Evolutionary conservation across 2,797 vertebrate species (phyloP), one percentile per base, ranked within the genome.

Genomic region (Hyperoplus immaculatus): DNA sequence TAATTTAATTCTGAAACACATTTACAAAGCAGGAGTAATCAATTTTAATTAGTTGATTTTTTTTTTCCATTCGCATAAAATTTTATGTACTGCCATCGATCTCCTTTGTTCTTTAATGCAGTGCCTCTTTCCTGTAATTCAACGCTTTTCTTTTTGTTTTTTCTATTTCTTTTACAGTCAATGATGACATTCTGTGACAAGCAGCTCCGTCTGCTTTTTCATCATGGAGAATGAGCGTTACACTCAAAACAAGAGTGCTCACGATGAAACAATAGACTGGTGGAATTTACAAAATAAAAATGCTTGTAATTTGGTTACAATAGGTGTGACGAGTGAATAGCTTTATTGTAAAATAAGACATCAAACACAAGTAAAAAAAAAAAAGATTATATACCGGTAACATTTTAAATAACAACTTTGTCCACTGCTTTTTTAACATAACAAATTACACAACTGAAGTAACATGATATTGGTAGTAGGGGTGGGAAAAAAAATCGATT

Each of bases 1-100:
- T 96, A 96, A 96, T 96, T 96, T 95, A 96, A 96, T 96, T 96
- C 95, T 94, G 94, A 95, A 96, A 96, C 95, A 96, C 95, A 96
- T 96, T 96, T 96, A 96, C 95, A 95, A 96, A 96, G 95, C 95
- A 94, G 93, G 92, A 94, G 94, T 96, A 95, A 96, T 96, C 95
- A 95, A 96, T 96, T 96, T 96, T 96, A 96, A 96, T 96, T 96
- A 96, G 95, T 95, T 96, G 95, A 96, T 94, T 94, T 93, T 94
- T 93, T 94, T 93, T 77, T 29, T 29, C 3, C 94, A 95, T 95
- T 96, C 94, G 91, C 95, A 96, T 95, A 95, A 96, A 96, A 95
- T 95, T 89, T 95, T 95, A 96, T 96, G 95, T 95, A 96, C 95
- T 95, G 91, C 93, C 94, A 96, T 96, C 94, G 95, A 96, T 96